Evolutionary conservation across 1,140 invertebrate genomes (phyloP).

Genomic region (Plutomurus gul): DNA sequence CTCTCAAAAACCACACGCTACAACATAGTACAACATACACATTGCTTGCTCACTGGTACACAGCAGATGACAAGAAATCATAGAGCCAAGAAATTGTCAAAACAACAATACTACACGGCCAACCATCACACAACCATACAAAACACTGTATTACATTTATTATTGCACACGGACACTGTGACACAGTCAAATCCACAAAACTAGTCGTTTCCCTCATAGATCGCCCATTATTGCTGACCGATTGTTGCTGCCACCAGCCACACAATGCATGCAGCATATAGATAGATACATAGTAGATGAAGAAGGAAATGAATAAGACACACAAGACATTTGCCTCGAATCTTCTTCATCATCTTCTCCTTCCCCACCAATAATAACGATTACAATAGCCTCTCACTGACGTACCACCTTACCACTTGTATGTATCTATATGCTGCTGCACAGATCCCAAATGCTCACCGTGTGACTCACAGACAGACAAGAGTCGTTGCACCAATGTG

Average conservation of each 20-base stretch:
- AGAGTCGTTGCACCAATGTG: neutral
- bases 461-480: neutral
- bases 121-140: constrained; percentile 3
- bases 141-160: constrained; percentile 8
- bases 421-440: neutral
- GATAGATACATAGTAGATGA: too few relatives aligned
- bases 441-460: neutral
- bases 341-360: neutral
- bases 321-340: too few relatives aligned
- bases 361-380: neutral
- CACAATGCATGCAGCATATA: too few relatives aligned
- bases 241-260: too few relatives aligned
- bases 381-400: neutral
- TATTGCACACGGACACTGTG: neutral
- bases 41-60: neutral
- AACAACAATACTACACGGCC: neutral
- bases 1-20: neutral
- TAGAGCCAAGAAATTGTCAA: neutral
- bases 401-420: neutral
- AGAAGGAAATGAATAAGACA: too few relatives aligned
- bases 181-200: neutral
- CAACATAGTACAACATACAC: neutral
- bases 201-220: neutral
- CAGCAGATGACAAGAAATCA: neutral
- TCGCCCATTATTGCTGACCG: neutral